These are phyloP conservation scores for Ptilodon capucinus DNA, from an alignment of 2,888 invertebrate species.

Conservation along the genomic window DNA sequence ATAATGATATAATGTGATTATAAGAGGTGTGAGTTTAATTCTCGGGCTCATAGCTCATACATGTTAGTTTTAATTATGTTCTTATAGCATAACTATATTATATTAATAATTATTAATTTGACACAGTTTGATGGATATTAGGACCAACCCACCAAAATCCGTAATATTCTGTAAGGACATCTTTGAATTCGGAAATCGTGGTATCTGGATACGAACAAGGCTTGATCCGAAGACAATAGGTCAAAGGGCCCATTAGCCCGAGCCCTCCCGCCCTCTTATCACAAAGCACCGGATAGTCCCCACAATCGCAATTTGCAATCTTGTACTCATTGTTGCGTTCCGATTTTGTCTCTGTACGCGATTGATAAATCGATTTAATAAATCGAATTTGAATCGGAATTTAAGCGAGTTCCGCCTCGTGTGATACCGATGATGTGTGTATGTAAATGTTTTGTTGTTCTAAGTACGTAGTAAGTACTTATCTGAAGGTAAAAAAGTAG, in stretches of 20 bases:
- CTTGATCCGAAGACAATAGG: conserved; percentile 9
- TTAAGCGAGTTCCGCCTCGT: not conserved
- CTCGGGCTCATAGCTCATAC: too few species aligned
- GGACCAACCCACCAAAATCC: not conserved
- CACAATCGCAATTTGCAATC: conserved; percentile 10
- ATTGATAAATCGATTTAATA: conserved; percentile 14
- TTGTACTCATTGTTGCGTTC: conserved; percentile 8
- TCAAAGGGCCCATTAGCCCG: conserved; percentile 17
- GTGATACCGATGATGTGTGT: not conserved
- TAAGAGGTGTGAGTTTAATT: too few species aligned
- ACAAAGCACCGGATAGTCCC: conserved; percentile 13
- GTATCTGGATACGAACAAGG: conserved; percentile 11
- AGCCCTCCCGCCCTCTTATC: conserved; percentile 7
- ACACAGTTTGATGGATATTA: too few species aligned
- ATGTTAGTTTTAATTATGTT: too few species aligned
- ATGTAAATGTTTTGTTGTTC: too few species aligned
- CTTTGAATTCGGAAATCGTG: not conserved
- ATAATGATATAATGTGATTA: too few species aligned
- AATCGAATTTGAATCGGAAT: conserved; percentile 2
- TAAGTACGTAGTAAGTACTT: too few species aligned
- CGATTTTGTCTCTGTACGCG: not conserved
- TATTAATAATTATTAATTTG: too few species aligned
- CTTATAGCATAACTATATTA: too few species aligned
- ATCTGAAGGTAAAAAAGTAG: too few species aligned
- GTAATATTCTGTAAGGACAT: not conserved